phyloP scores from a whole-genome alignment of 2,113 vertebrate species.

The Hippoglossus stenolepis region DNA sequence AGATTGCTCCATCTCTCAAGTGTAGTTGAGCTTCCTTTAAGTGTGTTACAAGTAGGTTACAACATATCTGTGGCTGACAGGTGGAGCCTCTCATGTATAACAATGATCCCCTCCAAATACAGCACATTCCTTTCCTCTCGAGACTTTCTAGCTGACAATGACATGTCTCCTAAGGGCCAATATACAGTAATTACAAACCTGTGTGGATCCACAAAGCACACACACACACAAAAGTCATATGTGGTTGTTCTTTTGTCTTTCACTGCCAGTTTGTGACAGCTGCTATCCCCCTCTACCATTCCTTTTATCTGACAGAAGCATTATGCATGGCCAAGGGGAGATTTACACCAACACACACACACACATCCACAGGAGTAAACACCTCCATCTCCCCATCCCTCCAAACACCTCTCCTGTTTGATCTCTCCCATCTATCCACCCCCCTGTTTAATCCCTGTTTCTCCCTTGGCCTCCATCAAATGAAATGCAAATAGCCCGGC shows the following conservation, averaged over 20 bases:
- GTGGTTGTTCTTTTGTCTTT: not conserved
- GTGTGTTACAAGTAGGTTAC: not conserved
- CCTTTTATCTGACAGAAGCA: constrained; percentile 58
- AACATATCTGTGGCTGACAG: not conserved
- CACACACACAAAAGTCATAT: constrained; percentile 2
- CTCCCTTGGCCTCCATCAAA: constrained; percentile 64
- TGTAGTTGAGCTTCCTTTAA: not conserved
- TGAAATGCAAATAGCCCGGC: constrained; percentile 77
- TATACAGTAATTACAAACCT: constrained; percentile 46
- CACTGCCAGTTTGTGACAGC: constrained; percentile 28
- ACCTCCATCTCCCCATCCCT: constrained; percentile 38
- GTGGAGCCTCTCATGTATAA: not conserved
- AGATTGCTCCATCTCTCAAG: too few relatives aligned
- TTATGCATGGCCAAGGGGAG: constrained; percentile 46
- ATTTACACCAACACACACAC: constrained; percentile 15
- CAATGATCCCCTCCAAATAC: constrained; percentile 27
- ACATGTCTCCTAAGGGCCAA: constrained; percentile 32
- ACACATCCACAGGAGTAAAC: constrained; percentile 35
- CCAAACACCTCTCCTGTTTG: constrained; percentile 52
- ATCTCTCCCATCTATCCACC: constrained; percentile 46
- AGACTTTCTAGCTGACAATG: constrained; percentile 34
- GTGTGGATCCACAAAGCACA: constrained; percentile 4
- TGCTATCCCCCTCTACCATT: constrained; percentile 32
- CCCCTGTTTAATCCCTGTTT: constrained; percentile 60
- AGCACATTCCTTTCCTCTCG: constrained; percentile 9